Evolutionary conservation across 2,888 invertebrate species (phyloP), one percentile per base, ranked within the genome.

Genomic region (Tipula lateralis): DNA sequence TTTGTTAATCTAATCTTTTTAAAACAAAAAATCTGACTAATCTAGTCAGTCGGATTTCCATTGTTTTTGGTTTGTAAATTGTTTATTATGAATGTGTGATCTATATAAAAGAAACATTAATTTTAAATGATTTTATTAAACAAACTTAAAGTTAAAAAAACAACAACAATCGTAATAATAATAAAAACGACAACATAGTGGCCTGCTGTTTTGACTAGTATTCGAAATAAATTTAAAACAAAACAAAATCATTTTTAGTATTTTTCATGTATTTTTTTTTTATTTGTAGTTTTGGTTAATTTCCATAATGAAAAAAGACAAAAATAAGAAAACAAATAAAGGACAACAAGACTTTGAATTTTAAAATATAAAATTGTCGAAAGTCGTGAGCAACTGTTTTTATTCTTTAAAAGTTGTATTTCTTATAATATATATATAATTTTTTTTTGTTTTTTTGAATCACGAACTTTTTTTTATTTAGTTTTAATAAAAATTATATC

Each of bases 331-430:
- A 66, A 66, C 66, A 66, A 66, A 66, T 66, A 66, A 66, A 66
- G 66, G 66, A 66, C 66, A 66, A 66, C 66, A 66, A 66, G 66
- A 66, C 66, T 66, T 66, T 66, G 66, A 66, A 66, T 66, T 66
- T 66, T 66, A 66, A 66, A 66, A 66, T 66, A 66, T 66, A 66
- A 66, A 66, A 66, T 66, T 66, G 66, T 34, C 83, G 19, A 83
- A 83, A 83, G 34, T 83, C 83, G 83, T 83, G 83, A 83, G 83
- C 83, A 83, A 83, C 83, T 83, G 83, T 83, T 83, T 83, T 82
- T 82, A 30, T 82, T 29, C 32, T 30, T 82, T 82, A 82, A 82
- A 82, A 66, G 66, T 66, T 66, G 66, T 66, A 66, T 66, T 24
- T 66, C 24, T 66, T 24, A 24, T 24, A 66, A n/a, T n/a, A 44